These are phyloP conservation scores for Rhynchonycteris naso DNA, from an alignment of 2,797 vertebrate species.

Conservation along the genomic window DNA sequence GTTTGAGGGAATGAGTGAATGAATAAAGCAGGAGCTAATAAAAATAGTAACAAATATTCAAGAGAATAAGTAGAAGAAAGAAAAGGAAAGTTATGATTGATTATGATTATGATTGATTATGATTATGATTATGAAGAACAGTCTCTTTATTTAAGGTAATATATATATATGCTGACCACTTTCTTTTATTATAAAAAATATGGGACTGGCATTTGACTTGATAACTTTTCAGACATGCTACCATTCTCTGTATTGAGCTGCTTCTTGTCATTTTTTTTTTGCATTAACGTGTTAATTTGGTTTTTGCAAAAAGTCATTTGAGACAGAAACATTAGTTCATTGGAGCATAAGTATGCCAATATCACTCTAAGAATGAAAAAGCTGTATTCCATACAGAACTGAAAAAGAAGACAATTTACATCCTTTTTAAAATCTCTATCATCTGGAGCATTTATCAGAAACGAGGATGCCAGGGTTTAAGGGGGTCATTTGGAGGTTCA, in stretches of 20 bases:
- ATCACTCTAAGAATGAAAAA: conserved; percentile 6
- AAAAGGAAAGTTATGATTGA: background rate
- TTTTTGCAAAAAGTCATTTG: conserved; percentile 51
- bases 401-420: background rate
- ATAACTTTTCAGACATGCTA: background rate
- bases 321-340: conserved; percentile 17
- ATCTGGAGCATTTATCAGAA: conserved; percentile 42
- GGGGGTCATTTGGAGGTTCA: background rate
- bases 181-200: conserved; percentile 39
- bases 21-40: background rate
- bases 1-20: background rate
- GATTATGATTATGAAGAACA: background rate
- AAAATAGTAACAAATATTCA: background rate
- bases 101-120: too few relatives aligned
- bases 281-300: conserved; percentile 55
- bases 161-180: background rate
- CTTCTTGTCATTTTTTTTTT: background rate
- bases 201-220: background rate
- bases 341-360: conserved; percentile 35
- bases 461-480: background rate
- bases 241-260: background rate
- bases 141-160: background rate
- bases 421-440: conserved; percentile 13
- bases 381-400: background rate
- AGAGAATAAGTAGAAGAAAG: background rate